These are phyloP conservation scores for Ophthalmolycus amberensis DNA, from an alignment of 2,113 vertebrate genomes.

Conservation along the genomic window DNA sequence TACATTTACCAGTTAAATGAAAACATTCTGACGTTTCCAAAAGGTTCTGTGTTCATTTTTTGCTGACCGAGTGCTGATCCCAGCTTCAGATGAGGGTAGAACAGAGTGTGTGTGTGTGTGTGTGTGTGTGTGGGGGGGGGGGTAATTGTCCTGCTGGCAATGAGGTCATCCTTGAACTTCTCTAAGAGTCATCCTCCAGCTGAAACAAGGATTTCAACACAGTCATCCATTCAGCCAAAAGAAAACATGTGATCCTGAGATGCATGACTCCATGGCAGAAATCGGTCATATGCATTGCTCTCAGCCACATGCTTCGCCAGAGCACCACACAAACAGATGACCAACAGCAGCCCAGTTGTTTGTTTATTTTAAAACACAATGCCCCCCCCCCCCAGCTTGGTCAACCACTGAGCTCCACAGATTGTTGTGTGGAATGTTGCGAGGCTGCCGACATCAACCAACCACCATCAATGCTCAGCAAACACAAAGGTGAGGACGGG, in stretches of 20 bases:
- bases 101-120: neutral
- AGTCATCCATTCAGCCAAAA: conserved; percentile 25
- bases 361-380: conserved; percentile 36
- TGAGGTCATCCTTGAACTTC: conserved; percentile 57
- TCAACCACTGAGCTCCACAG: conserved; percentile 18
- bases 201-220: conserved; percentile 29
- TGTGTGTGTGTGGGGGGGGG: neutral
- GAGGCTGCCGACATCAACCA: conserved; percentile 48
- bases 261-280: conserved; percentile 39
- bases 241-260: conserved; percentile 57
- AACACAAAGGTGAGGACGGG: conserved; percentile 36
- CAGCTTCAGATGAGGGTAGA: conserved; percentile 14
- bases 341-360: conserved; percentile 17
- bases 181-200: neutral
- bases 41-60: conserved; percentile 24
- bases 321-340: conserved; percentile 41
- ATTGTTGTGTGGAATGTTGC: conserved; percentile 12
- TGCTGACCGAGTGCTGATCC: conserved; percentile 62
- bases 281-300: conserved; percentile 57
- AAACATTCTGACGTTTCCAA: neutral
- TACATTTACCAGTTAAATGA: neutral
- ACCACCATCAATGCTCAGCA: conserved; percentile 12
- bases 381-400: conserved; percentile 1
- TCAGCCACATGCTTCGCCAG: conserved; percentile 23
- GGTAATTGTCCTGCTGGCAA: conserved; percentile 30